Conservation (phyloP, 2,113 vertebrate genomes). For the Phyllostomus discolor region DNA sequence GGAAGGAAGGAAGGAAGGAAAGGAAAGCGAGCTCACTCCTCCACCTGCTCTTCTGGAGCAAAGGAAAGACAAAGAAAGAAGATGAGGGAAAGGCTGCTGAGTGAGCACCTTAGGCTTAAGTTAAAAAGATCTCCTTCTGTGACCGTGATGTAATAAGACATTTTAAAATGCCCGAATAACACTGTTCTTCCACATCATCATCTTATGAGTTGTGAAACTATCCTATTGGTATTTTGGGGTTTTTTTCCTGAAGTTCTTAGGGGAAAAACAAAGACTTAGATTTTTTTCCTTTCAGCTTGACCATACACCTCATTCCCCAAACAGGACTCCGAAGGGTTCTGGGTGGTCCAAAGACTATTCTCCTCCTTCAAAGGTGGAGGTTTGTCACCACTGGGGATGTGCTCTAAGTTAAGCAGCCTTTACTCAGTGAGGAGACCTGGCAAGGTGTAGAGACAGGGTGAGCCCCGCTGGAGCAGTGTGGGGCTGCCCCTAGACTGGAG, state of each 20-base stretch:
- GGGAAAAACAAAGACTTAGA: background rate
- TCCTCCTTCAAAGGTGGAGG: background rate
- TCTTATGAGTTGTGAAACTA: background rate
- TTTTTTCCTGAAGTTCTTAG: background rate
- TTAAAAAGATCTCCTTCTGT: background rate
- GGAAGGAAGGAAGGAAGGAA: background rate
- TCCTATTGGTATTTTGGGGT: background rate
- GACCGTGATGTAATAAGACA: background rate
- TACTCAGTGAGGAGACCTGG: background rate
- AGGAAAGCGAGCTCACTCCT: background rate
- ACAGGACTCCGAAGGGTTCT: background rate
- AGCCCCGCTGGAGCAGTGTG: background rate
- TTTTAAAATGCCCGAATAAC: background rate
- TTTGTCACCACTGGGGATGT: background rate
- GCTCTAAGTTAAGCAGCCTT: background rate
- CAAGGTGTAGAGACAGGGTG: background rate
- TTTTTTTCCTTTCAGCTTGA: background rate
- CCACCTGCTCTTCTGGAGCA: background rate
- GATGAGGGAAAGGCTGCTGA: background rate
- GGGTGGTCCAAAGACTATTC: background rate
- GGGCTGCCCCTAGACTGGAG: background rate
- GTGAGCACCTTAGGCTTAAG: background rate
- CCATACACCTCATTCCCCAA: background rate
- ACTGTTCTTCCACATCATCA: background rate
- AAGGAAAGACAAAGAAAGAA: background rate